phyloP scores from a whole-genome alignment of 2,888 invertebrate species.

The Hypsopygia costalis region DNA sequence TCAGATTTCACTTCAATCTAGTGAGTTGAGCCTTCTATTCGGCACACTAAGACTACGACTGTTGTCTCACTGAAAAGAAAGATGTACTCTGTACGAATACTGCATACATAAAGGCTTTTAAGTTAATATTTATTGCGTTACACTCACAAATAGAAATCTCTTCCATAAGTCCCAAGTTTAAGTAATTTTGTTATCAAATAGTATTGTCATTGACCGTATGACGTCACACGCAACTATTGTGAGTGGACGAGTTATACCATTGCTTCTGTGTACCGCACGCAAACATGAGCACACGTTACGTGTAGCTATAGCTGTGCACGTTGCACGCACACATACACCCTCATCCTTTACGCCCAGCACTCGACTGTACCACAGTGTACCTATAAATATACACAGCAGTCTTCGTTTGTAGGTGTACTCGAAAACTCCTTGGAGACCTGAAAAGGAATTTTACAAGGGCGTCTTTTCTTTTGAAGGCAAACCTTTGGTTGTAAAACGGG shows the following conservation, averaged over 20 bases:
- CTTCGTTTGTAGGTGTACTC: slow-evolving; percentile 23
- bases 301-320: slow-evolving; percentile 36
- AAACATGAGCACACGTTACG: slow-evolving; percentile 28
- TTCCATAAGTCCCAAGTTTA: no score
- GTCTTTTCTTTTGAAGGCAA: slow-evolving; percentile 60
- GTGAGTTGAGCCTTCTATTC: no score
- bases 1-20: no score
- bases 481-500: slow-evolving; percentile 61
- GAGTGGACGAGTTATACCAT: slow-evolving; percentile 31
- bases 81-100: no score
- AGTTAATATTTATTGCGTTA: no score
- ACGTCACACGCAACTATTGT: slow-evolving; percentile 44
- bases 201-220: slow-evolving; percentile 15
- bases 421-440: slow-evolving; percentile 68
- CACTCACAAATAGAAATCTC: no score
- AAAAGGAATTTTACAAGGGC: slow-evolving; percentile 73
- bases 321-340: slow-evolving; percentile 46
- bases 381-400: slow-evolving; percentile 41
- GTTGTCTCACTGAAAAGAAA: no score
- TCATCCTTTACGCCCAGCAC: slow-evolving; percentile 48
- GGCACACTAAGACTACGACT: no score
- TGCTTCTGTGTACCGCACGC: slow-evolving; percentile 44
- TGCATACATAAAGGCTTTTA: no score
- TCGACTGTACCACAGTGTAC: slow-evolving; percentile 27
- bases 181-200: no score